phyloP scores from a whole-genome alignment of 2,797 vertebrate genomes.

The Megaceryle alcyon region DNA sequence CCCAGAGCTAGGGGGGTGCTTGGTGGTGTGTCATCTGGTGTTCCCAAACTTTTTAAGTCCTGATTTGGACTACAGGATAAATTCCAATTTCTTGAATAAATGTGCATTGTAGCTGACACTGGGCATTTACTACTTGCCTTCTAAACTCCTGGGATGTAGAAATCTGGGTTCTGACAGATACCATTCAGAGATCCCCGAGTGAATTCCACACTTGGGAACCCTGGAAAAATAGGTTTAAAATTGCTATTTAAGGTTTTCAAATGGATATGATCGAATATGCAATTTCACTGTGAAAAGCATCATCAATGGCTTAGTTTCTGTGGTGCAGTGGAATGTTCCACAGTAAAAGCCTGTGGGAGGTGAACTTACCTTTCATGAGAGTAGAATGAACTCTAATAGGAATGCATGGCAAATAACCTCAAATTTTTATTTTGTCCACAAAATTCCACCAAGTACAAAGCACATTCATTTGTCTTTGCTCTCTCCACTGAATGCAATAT shows the following conservation, averaged over 20 bases:
- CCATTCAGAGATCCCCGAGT: not conserved
- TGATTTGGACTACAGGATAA: not conserved
- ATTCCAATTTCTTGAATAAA: not conserved
- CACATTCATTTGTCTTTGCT: not conserved
- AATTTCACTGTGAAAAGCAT: not conserved
- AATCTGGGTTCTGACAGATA: not conserved
- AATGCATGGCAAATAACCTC: not conserved
- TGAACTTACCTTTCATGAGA: not conserved
- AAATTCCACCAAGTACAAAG: not conserved
- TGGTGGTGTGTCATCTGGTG: not conserved
- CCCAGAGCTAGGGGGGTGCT: not conserved
- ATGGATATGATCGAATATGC: not conserved
- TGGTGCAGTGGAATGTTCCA: not conserved
- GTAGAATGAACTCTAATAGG: not conserved
- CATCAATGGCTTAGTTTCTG: not conserved
- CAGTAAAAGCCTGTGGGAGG: not conserved
- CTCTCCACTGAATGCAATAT: not conserved
- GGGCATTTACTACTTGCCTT: not conserved
- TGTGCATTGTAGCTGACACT: not conserved
- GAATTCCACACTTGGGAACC: rapidly evolving
- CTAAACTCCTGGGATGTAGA: not conserved
- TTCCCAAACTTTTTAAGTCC: not conserved
- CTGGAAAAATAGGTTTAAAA: not conserved
- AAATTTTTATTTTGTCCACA: not conserved
- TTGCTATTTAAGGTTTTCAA: not conserved